Percentiles rank a stretch among this genome's conserved stretches.
Evolutionary conservation across 2,888 invertebrate genomes (phyloP).

Genomic region (Habrosyne pyritoides): DNA sequence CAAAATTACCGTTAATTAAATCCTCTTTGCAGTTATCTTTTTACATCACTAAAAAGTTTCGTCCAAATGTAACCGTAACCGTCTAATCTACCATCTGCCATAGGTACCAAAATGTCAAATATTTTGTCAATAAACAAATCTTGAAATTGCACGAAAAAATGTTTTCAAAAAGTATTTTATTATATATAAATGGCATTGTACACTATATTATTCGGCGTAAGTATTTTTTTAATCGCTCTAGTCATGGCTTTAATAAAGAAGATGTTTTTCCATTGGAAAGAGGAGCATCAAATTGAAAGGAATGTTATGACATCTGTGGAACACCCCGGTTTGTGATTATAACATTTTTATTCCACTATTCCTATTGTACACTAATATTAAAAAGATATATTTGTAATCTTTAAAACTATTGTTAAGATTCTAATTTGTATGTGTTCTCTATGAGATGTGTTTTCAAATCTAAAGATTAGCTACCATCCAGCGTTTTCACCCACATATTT

Average conservation of each 20-base stretch:
- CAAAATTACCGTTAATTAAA: too few species aligned
- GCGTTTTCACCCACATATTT: too few species aligned
- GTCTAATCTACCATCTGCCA: background rate
- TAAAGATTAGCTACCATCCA: too few species aligned
- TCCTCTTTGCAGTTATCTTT: too few species aligned
- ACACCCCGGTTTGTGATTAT: constrained; percentile 57
- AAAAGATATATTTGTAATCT: too few species aligned
- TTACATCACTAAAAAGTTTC: too few species aligned
- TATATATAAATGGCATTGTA: constrained; percentile 66
- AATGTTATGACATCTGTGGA: constrained; percentile 43
- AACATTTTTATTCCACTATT: background rate
- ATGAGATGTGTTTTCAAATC: too few species aligned
- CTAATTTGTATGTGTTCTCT: too few species aligned
- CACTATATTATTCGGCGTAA: constrained; percentile 73
- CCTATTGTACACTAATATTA: too few species aligned
- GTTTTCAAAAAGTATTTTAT: constrained; percentile 10
- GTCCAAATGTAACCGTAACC: too few species aligned
- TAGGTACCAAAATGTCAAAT: constrained; percentile 14
- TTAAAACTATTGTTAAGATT: too few species aligned
- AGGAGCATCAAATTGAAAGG: constrained; percentile 69
- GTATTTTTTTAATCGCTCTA: constrained; percentile 74
- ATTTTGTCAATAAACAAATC: constrained; percentile 24
- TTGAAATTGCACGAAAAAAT: constrained; percentile 18
- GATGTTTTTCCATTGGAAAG: constrained; percentile 75
- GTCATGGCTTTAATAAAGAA: constrained; percentile 73